Conservation (phyloP, 2,888 invertebrate genomes). For the Plebejus anna region DNA sequence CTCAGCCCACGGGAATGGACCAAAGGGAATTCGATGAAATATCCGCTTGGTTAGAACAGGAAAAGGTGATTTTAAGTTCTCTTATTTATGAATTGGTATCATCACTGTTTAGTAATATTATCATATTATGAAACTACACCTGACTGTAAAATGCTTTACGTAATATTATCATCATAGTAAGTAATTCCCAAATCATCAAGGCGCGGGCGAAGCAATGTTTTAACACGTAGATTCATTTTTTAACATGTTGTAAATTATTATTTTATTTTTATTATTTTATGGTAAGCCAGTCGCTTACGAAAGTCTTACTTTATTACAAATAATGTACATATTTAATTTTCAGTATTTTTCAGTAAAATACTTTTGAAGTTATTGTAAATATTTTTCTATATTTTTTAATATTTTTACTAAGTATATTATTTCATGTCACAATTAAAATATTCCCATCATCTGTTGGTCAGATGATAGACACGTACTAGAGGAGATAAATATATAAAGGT, state of each 20-base stretch:
- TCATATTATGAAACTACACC: background rate
- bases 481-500: too few species aligned
- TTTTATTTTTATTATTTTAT: too few species aligned
- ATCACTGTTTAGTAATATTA: conserved; percentile 29
- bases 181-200: too few species aligned
- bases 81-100: conserved; percentile 35
- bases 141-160: background rate
- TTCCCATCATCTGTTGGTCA: too few species aligned
- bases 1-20: conserved; percentile 79
- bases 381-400: background rate
- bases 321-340: too few species aligned
- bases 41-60: conserved; percentile 95
- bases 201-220: too few species aligned
- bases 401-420: background rate
- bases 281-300: too few species aligned
- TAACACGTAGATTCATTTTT: too few species aligned
- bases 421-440: too few species aligned
- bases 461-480: too few species aligned
- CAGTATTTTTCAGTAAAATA: background rate
- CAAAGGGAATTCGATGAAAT: conserved; percentile 96
- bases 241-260: too few species aligned
- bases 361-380: background rate
- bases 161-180: background rate
- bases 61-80: conserved; percentile 78
- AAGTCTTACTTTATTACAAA: too few species aligned